phyloP scores from a whole-genome alignment of 2,888 invertebrate species.

The Parelbella ahira region DNA sequence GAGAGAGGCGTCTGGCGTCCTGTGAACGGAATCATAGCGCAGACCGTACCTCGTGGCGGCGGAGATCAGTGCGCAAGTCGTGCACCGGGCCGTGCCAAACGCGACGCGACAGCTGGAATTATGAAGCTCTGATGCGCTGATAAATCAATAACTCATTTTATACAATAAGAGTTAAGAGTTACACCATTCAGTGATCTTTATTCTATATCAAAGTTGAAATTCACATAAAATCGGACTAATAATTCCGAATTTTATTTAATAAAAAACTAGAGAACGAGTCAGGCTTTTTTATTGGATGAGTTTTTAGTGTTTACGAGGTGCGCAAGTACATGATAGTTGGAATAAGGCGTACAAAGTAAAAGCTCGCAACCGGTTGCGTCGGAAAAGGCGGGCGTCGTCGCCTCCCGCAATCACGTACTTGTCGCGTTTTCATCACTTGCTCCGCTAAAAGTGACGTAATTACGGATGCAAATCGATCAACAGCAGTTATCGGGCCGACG shows the following conservation, averaged over 20 bases:
- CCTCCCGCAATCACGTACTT: constrained; percentile 71
- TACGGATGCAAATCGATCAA: constrained; percentile 79
- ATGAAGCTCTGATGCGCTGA: constrained; percentile 70
- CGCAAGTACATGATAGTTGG: constrained; percentile 22
- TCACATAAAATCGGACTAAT: no score
- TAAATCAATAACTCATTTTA: constrained; percentile 70
- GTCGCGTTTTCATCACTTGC: constrained; percentile 78
- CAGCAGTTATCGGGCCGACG: constrained; percentile 70
- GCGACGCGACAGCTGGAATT: constrained; percentile 66
- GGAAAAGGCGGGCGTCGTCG: constrained; percentile 61
- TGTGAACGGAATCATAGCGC: constrained; percentile 54
- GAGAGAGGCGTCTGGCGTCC: constrained; percentile 46
- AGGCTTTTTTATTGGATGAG: no score
- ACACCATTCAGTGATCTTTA: constrained; percentile 30
- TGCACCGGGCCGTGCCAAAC: constrained; percentile 63
- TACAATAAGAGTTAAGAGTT: constrained; percentile 43
- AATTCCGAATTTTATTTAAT: no score
- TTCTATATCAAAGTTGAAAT: constrained; percentile 29
- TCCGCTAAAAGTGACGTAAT: constrained; percentile 75
- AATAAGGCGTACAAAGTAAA: constrained; percentile 42
- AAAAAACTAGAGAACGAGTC: no score
- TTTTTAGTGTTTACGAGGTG: constrained; percentile 19
- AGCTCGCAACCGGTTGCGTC: constrained; percentile 63
- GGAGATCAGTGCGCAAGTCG: constrained; percentile 60
- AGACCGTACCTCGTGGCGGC: constrained; percentile 56